These are phyloP conservation scores for Blomia tropicalis DNA, from an alignment of 2,888 invertebrate genomes.

Conservation along the genomic window DNA sequence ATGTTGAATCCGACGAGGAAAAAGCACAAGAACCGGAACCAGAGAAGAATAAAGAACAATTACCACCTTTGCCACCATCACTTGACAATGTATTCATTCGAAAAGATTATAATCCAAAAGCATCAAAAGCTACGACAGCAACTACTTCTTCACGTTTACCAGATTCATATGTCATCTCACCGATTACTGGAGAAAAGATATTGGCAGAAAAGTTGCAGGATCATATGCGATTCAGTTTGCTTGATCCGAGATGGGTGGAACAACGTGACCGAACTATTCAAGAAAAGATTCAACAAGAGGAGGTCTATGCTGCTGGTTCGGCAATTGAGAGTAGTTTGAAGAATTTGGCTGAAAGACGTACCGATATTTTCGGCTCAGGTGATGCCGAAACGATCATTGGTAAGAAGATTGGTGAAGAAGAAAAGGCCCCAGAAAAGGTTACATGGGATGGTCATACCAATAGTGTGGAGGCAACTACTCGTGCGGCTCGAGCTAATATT, in stretches of 20 bases:
- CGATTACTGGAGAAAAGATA: slow-evolving; percentile 93
- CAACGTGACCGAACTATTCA: slow-evolving; percentile 83
- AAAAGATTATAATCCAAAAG: slow-evolving; percentile 89
- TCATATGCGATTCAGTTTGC: slow-evolving; percentile 74
- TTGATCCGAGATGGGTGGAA: slow-evolving; percentile 95
- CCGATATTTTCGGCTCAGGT: slow-evolving; percentile 98
- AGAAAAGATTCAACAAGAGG: slow-evolving; percentile 80
- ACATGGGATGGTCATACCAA: slow-evolving; percentile 98
- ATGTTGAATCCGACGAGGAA: slow-evolving; percentile 64
- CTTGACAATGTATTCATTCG: slow-evolving; percentile 86
- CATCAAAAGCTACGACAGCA: slow-evolving; percentile 24
- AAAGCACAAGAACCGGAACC: slow-evolving; percentile 30
- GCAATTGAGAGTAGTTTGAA: slow-evolving; percentile 93
- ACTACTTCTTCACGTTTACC: slow-evolving; percentile 39
- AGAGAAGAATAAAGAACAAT: slow-evolving; percentile 31
- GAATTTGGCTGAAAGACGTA: slow-evolving; percentile 90
- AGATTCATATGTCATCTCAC: slow-evolving; percentile 87
- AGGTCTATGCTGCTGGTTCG: slow-evolving; percentile 58
- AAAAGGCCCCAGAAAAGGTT: slow-evolving; percentile 39
- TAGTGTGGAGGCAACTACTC: slow-evolving; percentile 83
- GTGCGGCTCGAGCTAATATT: slow-evolving; percentile 84
- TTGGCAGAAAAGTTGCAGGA: slow-evolving; percentile 93
- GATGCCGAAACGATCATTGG: slow-evolving; percentile 98
- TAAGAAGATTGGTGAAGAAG: slow-evolving; percentile 53
- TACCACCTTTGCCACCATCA: slow-evolving; percentile 44